Evolutionary conservation across 2,797 vertebrate species (phyloP).

Genomic region (Gymnocypris eckloni): DNA sequence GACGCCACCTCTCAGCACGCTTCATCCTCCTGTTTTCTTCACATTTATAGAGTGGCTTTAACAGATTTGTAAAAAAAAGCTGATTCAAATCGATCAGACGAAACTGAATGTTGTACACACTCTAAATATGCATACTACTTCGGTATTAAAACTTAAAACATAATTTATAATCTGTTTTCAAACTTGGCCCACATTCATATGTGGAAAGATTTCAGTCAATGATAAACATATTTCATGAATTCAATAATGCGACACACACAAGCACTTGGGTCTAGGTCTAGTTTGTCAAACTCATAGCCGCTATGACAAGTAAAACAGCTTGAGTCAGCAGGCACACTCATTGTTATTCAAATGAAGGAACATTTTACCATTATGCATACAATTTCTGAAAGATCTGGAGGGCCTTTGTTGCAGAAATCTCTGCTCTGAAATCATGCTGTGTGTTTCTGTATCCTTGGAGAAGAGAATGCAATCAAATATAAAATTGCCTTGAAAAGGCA

Average conservation of each 20-base stretch:
- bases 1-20: conserved; percentile 35
- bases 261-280: background rate
- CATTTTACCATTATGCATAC: conserved; percentile 17
- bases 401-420: conserved; percentile 21
- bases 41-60: conserved; percentile 5
- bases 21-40: conserved; percentile 31
- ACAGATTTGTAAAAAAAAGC: conserved; percentile 24
- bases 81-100: background rate
- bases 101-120: background rate
- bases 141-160: background rate
- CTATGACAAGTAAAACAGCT: conserved; percentile 2
- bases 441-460: conserved; percentile 20
- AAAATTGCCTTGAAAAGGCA: conserved; percentile 16
- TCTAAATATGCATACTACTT: background rate
- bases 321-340: conserved; percentile 13
- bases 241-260: background rate
- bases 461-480: conserved; percentile 13
- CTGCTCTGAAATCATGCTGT: conserved; percentile 4
- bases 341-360: background rate
- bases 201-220: background rate
- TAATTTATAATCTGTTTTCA: background rate
- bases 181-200: background rate
- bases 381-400: conserved; percentile 19
- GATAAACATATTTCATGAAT: background rate
- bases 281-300: conserved; percentile 1